phyloP scores from a whole-genome alignment of 92 coral and sea anemone species.

The Palythoa caribaeorum region DNA sequence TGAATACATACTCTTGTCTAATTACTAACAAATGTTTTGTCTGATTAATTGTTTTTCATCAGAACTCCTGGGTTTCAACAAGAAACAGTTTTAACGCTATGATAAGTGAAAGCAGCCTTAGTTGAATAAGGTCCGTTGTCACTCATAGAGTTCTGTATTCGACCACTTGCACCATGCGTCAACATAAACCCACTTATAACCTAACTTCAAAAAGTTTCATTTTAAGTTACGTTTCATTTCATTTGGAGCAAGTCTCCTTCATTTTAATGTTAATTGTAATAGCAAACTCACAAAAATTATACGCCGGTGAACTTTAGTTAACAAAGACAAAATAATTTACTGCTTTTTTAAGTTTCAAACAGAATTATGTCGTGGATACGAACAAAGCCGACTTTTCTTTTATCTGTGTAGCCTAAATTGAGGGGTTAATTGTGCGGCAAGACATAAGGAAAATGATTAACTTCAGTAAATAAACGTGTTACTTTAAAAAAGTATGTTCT shows the following conservation, averaged over 20 bases:
- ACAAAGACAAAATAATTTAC: not conserved
- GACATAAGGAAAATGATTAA: not conserved
- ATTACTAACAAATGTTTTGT: conserved; percentile 32
- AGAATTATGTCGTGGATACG: not conserved
- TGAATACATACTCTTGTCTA: not conserved
- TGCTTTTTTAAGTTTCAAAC: not conserved
- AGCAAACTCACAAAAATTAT: too few relatives aligned
- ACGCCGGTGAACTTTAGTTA: too few relatives aligned
- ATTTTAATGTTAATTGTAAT: too few relatives aligned
- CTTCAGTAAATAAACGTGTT: too few relatives aligned
- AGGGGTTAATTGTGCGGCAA: too few relatives aligned
- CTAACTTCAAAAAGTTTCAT: not conserved
- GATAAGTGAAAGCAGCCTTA: not conserved
- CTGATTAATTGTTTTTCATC: not conserved
- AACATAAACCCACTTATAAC: not conserved
- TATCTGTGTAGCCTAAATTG: not conserved
- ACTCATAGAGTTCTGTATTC: too few relatives aligned
- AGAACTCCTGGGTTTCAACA: not conserved
- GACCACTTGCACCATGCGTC: not conserved
- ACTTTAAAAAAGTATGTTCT: too few relatives aligned
- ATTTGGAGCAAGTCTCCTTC: not conserved
- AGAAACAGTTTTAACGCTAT: not conserved
- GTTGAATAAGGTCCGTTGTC: not conserved
- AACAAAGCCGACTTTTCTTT: not conserved
- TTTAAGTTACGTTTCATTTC: not conserved